Evolutionary conservation across 2,888 invertebrate genomes (phyloP).

Genomic region (Acheta domesticus): DNA sequence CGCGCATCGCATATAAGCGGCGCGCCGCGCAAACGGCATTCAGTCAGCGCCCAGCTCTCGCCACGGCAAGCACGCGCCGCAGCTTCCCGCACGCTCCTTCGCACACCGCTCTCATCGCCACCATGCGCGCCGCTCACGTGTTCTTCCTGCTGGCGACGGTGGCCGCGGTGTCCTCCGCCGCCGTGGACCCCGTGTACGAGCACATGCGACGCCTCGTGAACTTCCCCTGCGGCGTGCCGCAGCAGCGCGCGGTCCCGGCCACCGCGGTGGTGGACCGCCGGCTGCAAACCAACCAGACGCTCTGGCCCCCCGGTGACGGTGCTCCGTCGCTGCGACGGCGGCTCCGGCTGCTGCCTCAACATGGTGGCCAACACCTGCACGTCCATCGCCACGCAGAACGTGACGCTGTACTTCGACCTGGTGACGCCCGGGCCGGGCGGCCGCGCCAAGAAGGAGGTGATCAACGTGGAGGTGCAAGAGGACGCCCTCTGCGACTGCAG

Average conservation of each 20-base stretch:
- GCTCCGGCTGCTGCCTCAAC: slow-evolving; percentile 1
- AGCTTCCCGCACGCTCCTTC: too few relatives aligned
- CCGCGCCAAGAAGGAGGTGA: background rate
- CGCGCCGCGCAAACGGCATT: too few relatives aligned
- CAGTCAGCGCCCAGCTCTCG: too few relatives aligned
- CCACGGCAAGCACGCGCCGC: too few relatives aligned
- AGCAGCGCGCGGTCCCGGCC: background rate
- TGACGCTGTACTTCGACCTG: background rate
- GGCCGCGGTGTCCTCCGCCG: background rate
- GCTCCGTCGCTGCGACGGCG: slow-evolving; percentile 19
- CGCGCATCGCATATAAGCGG: too few relatives aligned
- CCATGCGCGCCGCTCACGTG: too few relatives aligned
- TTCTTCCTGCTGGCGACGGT: background rate
- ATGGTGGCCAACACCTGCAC: background rate
- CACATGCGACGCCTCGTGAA: background rate
- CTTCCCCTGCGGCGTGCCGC: background rate
- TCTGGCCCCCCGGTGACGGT: slow-evolving; percentile 1
- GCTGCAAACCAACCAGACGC: background rate
- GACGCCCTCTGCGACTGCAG: background rate
- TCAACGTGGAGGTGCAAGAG: background rate
- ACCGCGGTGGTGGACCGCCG: background rate
- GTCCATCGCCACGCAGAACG: background rate
- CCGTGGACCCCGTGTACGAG: background rate
- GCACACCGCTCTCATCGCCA: too few relatives aligned
- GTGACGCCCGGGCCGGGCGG: background rate